Conservation (phyloP, 1,140 invertebrate species). For the Lepidurus arcticus region DNA sequence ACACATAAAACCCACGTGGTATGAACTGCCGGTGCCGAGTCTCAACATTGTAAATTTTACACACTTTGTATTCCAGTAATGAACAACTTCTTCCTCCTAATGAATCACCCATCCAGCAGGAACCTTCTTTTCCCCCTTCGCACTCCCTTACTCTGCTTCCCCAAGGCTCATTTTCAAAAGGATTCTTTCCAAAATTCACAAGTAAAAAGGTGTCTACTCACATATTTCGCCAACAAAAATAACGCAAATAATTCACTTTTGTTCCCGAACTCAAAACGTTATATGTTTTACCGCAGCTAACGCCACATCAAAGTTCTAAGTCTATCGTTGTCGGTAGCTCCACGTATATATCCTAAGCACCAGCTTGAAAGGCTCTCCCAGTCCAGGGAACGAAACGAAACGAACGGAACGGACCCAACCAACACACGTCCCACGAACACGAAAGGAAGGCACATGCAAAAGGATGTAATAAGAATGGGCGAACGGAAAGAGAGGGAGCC, state of each 20-base stretch:
- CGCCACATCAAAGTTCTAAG: background rate
- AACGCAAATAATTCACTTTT: background rate
- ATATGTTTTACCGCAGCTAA: background rate
- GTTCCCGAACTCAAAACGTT: background rate
- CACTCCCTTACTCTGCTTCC: background rate
- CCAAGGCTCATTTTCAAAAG: background rate
- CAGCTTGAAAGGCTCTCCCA: background rate
- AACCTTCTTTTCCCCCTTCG: background rate
- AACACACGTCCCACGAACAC: slow-evolving; percentile 12
- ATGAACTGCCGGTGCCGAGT: background rate
- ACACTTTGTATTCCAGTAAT: background rate
- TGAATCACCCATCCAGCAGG: background rate
- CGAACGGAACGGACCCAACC: background rate
- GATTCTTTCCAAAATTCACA: too few relatives aligned
- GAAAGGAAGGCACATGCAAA: background rate
- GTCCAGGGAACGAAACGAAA: background rate
- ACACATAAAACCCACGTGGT: slow-evolving; percentile 17
- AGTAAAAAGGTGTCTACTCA: too few relatives aligned
- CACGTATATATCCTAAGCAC: background rate
- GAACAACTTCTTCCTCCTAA: background rate
- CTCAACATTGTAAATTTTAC: background rate
- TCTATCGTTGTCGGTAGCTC: background rate
- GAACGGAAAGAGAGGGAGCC: background rate
- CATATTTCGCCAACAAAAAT: too few relatives aligned
- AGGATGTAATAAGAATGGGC: slow-evolving; percentile 18